Evolutionary conservation across 2,888 invertebrate species (phyloP), one percentile per base, ranked within the genome.

Genomic region (Thera britannica): DNA sequence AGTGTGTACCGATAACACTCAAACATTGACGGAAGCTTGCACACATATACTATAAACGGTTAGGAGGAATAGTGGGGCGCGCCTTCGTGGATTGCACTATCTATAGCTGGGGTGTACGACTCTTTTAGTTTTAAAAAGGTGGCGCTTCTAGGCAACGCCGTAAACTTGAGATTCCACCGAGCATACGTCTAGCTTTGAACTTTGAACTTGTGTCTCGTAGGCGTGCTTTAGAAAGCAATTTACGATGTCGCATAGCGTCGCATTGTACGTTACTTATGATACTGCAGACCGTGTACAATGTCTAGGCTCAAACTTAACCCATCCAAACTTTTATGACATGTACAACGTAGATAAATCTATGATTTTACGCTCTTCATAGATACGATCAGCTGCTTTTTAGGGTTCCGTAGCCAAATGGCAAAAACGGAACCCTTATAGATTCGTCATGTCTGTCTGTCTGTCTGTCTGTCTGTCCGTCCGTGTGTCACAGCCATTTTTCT

Each of bases 241-340:
- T 64, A 64, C 58, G 58, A 41, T 52, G 63, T 44, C 52, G 63
- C 63, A 58, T 58, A 44, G 63, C 41, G 58, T 63, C 63, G 57
- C 52, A 63, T 58, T 41, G 38, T 55, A 52, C 11, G 44, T 52
- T 58, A 64, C 58, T 52, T 52, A 58, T 34, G 44, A 38, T 55
- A n/a, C 57, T 56, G 63, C 41, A 57, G 23, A 41, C 12, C 9
- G 38, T 52, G 52, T 62, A 12, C 36, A 55, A 12, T 51, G 7
- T 9, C 34, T 34, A 9, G 34, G 52, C 34, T 52, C 34, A 52
- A 52, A 34, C 34, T 34, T 9, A 34, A 3, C n/a, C 51, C 23
- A 51, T 51, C 23, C 23, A 51, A 11, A 51, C 51, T 51, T 23
- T 23, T 4, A 23, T 12, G 49, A 1, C 38, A 23, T 7, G 23